These are phyloP conservation scores for Petroica traversi DNA, from an alignment of 2,113 vertebrate genomes.

Conservation along the genomic window DNA sequence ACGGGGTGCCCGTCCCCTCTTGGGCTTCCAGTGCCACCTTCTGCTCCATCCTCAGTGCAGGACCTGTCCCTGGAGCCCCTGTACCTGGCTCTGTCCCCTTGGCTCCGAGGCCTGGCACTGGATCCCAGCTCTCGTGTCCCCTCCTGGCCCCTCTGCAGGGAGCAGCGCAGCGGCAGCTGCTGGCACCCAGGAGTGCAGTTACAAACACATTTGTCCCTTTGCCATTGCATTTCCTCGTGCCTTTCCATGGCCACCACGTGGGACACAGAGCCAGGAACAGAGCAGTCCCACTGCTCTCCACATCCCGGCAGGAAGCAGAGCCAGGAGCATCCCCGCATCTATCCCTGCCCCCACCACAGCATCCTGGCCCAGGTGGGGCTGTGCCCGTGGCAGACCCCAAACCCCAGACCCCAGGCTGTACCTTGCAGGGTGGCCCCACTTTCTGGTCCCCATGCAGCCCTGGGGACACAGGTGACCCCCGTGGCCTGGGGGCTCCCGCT, in stretches of 20 bases:
- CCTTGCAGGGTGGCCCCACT: neutral
- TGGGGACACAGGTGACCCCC: neutral
- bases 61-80: accelerated
- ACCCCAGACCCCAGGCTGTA: neutral
- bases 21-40: neutral
- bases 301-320: neutral
- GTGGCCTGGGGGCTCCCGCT: accelerated
- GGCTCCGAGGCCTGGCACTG: neutral
- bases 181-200: neutral
- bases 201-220: neutral
- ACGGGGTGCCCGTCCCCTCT: neutral
- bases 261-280: too few relatives aligned
- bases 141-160: slow-evolving; percentile 40
- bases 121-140: slow-evolving; percentile 20
- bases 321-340: neutral
- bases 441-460: neutral
- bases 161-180: neutral
- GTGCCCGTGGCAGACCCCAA: neutral
- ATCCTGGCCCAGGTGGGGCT: accelerated
- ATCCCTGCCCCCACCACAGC: accelerated
- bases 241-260: accelerated
- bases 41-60: neutral
- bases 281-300: too few relatives aligned
- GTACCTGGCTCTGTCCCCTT: slow-evolving; percentile 56
- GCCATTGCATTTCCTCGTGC: accelerated